Evolutionary conservation across 1,140 invertebrate genomes (phyloP).

Genomic region (Caenorhabditis tropicalis): DNA sequence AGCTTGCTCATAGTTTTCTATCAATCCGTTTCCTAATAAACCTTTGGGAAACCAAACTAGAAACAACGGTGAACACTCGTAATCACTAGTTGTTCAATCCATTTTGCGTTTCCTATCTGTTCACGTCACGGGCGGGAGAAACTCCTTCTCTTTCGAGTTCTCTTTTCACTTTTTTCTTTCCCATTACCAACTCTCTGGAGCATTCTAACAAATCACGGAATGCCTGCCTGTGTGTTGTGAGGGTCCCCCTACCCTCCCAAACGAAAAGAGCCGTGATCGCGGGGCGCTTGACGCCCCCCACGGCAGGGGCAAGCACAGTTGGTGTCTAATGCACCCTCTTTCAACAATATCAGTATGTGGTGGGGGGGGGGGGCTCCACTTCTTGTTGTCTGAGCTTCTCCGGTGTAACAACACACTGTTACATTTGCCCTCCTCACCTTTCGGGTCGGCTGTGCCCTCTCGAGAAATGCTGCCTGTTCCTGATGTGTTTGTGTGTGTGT

Average conservation of each 20-base stretch:
- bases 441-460: not conserved
- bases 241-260: not conserved
- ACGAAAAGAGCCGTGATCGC: no score
- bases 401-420: conserved; percentile 38
- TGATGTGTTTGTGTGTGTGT: conserved; percentile 14
- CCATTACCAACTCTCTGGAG: conserved; percentile 29
- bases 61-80: conserved; percentile 2
- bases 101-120: not conserved
- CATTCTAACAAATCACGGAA: not conserved
- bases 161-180: conserved; percentile 2
- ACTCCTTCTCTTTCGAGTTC: not conserved
- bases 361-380: not conserved
- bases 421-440: conserved; percentile 28
- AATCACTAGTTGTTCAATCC: not conserved
- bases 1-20: no score
- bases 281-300: not conserved
- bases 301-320: not conserved
- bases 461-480: not conserved
- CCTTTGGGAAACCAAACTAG: not conserved
- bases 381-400: conserved; percentile 35
- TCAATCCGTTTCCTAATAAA: no score
- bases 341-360: conserved; percentile 16
- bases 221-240: not conserved
- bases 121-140: conserved; percentile 14
- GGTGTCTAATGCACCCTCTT: conserved; percentile 26